These are phyloP conservation scores for Spermophilus dauricus DNA, from an alignment of 2,113 vertebrate species.

Conservation along the genomic window DNA sequence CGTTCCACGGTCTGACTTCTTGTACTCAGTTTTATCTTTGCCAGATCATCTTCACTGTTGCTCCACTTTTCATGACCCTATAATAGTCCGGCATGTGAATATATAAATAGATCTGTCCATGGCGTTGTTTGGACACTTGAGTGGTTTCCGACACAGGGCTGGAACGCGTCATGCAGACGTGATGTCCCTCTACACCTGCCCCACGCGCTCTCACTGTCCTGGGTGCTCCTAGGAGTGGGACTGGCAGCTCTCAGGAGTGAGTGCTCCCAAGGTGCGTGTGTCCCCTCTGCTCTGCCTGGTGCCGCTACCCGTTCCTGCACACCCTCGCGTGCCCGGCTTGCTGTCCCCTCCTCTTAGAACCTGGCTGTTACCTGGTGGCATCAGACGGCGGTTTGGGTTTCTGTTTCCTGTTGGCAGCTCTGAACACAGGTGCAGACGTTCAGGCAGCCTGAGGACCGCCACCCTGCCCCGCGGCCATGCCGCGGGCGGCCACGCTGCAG, in stretches of 20 bases:
- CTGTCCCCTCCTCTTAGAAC: not conserved
- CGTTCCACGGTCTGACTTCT: not conserved
- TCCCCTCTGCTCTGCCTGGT: not conserved
- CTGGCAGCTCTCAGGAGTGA: not conserved
- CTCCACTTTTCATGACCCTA: not conserved
- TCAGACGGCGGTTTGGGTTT: not conserved
- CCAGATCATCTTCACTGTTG: too few species aligned
- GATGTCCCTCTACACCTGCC: not conserved
- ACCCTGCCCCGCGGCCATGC: too few species aligned
- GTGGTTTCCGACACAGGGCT: not conserved
- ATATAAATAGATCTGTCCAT: too few species aligned
- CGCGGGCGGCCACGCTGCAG: too few species aligned
- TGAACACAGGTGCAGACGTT: not conserved
- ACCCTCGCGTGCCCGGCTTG: not conserved
- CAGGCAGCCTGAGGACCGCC: too few species aligned
- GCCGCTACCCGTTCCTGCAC: not conserved
- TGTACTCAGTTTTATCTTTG: not conserved
- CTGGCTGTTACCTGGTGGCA: not conserved
- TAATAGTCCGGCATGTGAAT: not conserved
- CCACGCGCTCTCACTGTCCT: not conserved
- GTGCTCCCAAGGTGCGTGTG: not conserved
- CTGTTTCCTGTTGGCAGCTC: not conserved
- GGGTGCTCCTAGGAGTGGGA: too few species aligned
- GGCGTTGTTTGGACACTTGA: not conserved
- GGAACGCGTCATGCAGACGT: not conserved